Evolutionary conservation across 2,797 vertebrate species (phyloP).

Genomic region (Menidia menidia): DNA sequence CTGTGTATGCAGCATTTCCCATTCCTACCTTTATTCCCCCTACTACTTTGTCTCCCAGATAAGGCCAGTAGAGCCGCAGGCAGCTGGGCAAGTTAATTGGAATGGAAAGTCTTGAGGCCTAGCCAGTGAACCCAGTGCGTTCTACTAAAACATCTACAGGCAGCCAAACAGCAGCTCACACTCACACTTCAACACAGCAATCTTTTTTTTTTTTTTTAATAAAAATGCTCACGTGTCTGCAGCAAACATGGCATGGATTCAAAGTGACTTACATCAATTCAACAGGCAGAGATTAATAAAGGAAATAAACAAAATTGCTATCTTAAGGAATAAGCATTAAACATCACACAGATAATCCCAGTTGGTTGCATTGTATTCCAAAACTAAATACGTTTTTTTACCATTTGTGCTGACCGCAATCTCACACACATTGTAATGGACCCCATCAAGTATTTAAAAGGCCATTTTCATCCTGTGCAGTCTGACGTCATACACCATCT

Average conservation of each 20-base stretch:
- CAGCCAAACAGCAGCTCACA: constrained; percentile 27
- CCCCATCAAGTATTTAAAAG: not conserved
- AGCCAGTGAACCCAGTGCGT: constrained; percentile 75
- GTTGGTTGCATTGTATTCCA: no score
- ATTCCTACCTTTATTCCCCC: constrained; percentile 6
- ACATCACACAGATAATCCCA: no score
- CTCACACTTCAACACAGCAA: constrained; percentile 16
- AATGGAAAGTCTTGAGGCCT: constrained; percentile 69
- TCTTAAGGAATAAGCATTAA: no score
- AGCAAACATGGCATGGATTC: constrained; percentile 61
- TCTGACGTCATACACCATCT: no score
- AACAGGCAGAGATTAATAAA: no score
- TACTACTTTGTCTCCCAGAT: constrained; percentile 53
- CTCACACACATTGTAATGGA: not conserved
- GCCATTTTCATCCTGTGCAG: constrained; percentile 13
- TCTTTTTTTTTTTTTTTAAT: constrained; percentile 21
- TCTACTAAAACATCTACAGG: constrained; percentile 75
- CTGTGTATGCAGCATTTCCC: constrained; percentile 40
- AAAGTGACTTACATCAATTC: constrained; percentile 28
- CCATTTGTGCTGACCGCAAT: no score
- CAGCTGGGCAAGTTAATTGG: constrained; percentile 80
- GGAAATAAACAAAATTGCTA: no score
- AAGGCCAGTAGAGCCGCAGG: constrained; percentile 73
- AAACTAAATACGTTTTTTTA: no score
- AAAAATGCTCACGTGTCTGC: constrained; percentile 23